Evolutionary conservation across 2,797 vertebrate species (phyloP), one percentile per base, ranked within the genome.

Genomic region (Scomberomorus guttatus): DNA sequence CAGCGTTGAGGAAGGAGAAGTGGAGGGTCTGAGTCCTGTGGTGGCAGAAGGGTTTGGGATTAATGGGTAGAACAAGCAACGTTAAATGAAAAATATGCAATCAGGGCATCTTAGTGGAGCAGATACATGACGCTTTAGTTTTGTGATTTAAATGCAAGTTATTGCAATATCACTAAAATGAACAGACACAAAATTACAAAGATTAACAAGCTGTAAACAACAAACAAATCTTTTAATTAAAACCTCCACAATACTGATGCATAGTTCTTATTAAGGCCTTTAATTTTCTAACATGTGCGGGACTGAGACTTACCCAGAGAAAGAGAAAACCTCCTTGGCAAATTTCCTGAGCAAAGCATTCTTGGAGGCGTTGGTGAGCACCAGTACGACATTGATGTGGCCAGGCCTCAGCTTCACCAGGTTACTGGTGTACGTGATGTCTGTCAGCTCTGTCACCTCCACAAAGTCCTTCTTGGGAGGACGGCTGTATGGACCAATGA

Each of bases 1-100:
- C 97, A n/a, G 97, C 93, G 14, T 96, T 99, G 44, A 99, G 95
- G 94, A 99, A 99, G 85, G 98, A 99, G 94, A 98, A 99, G 80
- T 99, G 98, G 10, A 99, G 96, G 18, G 94, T 96, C 86, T 95
- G 96, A 90, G 96, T 97, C 87, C 98, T 99, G 87, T 0, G 15
- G 52, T 2, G 59, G 39, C 5, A 34, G 6, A 74, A 29, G n/a
- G 14, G 24, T 56, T 80, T 32, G 48, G 24, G 18, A 64, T 79
- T 24, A 65, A 48, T 20, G 42, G 3, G 1, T 34, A 22, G 39
- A 77, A 13, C 2, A 57, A 61, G 27, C 2, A 14, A 18, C 25
- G 11, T 24, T 9, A n/a, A 25, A 22, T 9, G 11, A 54, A 55
- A 60, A 46, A 20, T 11, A 6, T 29, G 39, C 22, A 9, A 63